Evolutionary conservation across 2,113 vertebrate species (phyloP).

Genomic region (Malurus elegans): DNA sequence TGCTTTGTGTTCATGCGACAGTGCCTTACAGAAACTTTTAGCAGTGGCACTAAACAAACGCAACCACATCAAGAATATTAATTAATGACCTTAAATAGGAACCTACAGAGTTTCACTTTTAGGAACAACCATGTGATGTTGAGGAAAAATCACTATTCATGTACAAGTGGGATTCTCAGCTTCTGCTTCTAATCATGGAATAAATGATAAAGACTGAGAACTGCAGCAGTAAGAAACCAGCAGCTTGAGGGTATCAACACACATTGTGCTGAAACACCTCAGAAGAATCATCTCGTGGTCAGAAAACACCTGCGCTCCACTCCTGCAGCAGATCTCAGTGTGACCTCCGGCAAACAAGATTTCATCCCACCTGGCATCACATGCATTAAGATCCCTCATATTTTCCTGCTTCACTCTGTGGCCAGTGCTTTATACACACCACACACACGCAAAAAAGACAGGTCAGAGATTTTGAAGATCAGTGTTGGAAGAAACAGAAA

Average conservation of each 20-base stretch:
- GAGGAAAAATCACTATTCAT: not conserved
- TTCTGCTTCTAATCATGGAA: not conserved
- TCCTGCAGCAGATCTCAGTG: not conserved
- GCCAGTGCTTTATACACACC: not conserved
- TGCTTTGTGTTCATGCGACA: not conserved
- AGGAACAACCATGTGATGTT: not conserved
- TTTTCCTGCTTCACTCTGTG: not conserved
- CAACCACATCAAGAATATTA: not conserved
- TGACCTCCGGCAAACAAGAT: not conserved
- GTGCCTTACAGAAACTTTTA: not conserved
- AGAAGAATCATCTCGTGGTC: not conserved
- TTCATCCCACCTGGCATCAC: not conserved
- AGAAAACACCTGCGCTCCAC: not conserved
- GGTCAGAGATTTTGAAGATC: not conserved
- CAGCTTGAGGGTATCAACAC: not conserved
- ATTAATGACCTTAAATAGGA: not conserved
- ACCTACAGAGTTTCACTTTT: not conserved
- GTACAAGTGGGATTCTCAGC: not conserved
- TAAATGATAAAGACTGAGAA: not conserved
- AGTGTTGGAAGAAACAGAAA: not conserved
- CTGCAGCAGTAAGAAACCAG: not conserved
- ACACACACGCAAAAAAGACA: not conserved
- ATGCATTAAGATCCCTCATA: rapidly evolving
- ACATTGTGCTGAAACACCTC: not conserved
- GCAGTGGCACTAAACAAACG: not conserved